These are phyloP conservation scores for Pyrocoelia pectoralis DNA, from an alignment of 2,888 invertebrate species.

Conservation along the genomic window DNA sequence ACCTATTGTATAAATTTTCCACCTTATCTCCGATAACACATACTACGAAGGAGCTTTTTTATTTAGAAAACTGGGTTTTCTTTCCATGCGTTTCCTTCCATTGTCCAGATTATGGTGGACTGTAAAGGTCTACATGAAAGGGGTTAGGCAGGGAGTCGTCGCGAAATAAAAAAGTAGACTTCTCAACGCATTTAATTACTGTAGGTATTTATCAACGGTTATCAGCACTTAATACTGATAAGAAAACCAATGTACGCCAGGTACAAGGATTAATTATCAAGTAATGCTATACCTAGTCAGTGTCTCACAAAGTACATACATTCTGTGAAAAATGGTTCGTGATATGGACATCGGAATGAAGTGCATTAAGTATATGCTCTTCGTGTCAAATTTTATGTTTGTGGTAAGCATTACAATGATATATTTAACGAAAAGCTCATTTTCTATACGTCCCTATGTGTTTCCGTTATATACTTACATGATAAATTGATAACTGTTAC, in stretches of 20 bases:
- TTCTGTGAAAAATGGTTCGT: slow-evolving; percentile 51
- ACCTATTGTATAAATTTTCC: too few species aligned
- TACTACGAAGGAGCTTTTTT: too few species aligned
- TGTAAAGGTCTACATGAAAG: too few species aligned
- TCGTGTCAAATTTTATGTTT: slow-evolving; percentile 72
- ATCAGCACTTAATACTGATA: slow-evolving; percentile 5
- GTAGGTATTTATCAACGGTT: background rate
- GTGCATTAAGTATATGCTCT: slow-evolving; percentile 72
- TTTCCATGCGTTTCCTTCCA: too few species aligned
- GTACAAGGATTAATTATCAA: slow-evolving; percentile 1
- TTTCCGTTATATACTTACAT: too few species aligned
- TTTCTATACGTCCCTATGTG: background rate
- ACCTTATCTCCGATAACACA: too few species aligned
- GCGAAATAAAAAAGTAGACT: background rate
- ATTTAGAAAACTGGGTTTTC: too few species aligned
- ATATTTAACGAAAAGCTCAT: background rate
- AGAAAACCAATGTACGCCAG: slow-evolving; percentile 1
- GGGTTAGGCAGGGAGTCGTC: too few species aligned
- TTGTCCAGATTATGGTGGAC: too few species aligned
- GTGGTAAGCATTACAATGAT: slow-evolving; percentile 62
- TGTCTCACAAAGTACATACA: too few species aligned
- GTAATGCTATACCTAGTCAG: background rate
- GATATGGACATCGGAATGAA: slow-evolving; percentile 67
- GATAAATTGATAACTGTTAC: slow-evolving; percentile 1
- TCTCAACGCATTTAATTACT: background rate